Evolutionary conservation across 2,797 vertebrate species (phyloP), one percentile per base, ranked within the genome.

Genomic region (Thunnus albacares): DNA sequence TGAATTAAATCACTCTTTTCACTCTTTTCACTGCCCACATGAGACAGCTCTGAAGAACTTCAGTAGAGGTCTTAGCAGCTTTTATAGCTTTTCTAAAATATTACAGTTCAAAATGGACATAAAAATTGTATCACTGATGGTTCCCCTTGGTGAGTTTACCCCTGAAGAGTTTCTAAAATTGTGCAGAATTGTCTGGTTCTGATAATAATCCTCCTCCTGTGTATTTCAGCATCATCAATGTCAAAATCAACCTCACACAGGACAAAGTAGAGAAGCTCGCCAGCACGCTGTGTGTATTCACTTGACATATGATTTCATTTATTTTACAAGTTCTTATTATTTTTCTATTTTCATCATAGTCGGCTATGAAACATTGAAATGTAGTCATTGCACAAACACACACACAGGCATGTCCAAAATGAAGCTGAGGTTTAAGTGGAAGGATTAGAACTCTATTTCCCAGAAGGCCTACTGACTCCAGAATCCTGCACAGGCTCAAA

Each of bases 371-470:
- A 78, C 70, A 83, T 63, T 30, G n/a, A 69, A 51, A 53, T 85
- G 71, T 61, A 41, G 18, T 28, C 62, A n/a, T 18, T 66, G 33
- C 56, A 71, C 55, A 71, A 68, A 65, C 57, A 55, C 69, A 77
- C 75, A 77, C 69, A 79, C 51, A 74, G 59, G 55, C 45, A 59
- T 64, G 51, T 63, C 38, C 22, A 65, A 68, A 75, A 77, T 63
- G 77, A 85, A 80, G 61, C 62, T 84, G 71, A 5, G 58, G 71
- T 66, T 83, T 66, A 69, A 71, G 63, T 75, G 59, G 75, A 82
- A 78, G 18, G 53, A 81, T 87, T 64, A 79, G 30, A 83, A 84
- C 75, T 83, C 26, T 79, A 78, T 85, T 87, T 87, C 87, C 83
- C 89, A 83, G 70, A 90, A 81, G 85, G 66, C 79, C 67, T 14